Percentiles rank a stretch among this genome's conserved stretches.
phyloP scores from a whole-genome alignment of 2,888 invertebrate species.

The Hirtodrosophila duncani region DNA sequence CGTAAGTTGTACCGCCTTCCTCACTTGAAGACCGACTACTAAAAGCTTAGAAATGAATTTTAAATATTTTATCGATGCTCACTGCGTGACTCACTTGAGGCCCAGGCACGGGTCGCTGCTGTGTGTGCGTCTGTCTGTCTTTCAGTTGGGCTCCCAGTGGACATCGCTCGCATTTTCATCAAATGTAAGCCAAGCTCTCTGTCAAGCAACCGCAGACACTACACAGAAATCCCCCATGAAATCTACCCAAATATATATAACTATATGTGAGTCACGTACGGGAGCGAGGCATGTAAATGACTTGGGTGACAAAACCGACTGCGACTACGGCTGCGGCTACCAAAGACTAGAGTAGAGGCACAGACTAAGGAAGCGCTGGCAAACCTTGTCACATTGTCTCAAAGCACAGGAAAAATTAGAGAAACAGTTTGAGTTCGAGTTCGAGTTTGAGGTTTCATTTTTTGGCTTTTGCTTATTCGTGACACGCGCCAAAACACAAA shows the following conservation, averaged over 20 bases:
- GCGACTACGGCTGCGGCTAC: constrained; percentile 3
- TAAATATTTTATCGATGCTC: constrained; percentile 67
- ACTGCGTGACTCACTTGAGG: constrained; percentile 60
- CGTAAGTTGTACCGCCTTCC: constrained; percentile 30
- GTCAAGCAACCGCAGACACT: constrained; percentile 23
- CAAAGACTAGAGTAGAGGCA: constrained; percentile 23
- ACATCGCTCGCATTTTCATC: constrained; percentile 64
- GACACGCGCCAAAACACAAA: constrained; percentile 68
- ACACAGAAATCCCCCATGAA: constrained; percentile 45
- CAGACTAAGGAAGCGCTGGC: constrained; percentile 18
- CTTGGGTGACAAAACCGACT: constrained; percentile 67
- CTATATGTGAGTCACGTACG: constrained; percentile 68
- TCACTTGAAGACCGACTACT: constrained; percentile 41
- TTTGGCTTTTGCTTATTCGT: constrained; percentile 55
- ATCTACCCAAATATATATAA: constrained; percentile 27
- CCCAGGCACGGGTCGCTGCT: background rate
- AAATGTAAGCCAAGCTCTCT: constrained; percentile 51
- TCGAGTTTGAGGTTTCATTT: constrained; percentile 20
- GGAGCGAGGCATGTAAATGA: constrained; percentile 68
- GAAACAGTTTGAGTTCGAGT: constrained; percentile 23
- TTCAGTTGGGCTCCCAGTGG: constrained; percentile 35
- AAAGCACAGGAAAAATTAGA: constrained; percentile 31
- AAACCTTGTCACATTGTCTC: constrained; percentile 65
- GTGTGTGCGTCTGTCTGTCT: no score
- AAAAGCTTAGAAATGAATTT: constrained; percentile 70